These are phyloP conservation scores for Aulostomus chinensis DNA, from an alignment of 2,797 vertebrate species.

Conservation along the genomic window DNA sequence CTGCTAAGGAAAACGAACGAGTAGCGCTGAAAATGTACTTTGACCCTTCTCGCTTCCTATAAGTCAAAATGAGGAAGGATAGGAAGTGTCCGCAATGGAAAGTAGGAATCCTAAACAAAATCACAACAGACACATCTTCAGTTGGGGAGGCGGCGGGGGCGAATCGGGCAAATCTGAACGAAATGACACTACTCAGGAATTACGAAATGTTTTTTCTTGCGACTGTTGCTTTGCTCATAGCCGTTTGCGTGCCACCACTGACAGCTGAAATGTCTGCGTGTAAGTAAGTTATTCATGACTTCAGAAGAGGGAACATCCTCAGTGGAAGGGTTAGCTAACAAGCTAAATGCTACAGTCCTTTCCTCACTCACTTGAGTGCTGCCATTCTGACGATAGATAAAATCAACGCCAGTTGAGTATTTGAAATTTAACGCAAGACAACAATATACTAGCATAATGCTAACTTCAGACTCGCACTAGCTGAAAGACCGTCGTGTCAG, in stretches of 20 bases:
- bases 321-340: neutral
- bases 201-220: constrained; percentile 3
- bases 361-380: too few species aligned
- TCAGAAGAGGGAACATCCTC: neutral
- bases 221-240: constrained; percentile 43
- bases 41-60: constrained; percentile 71
- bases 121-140: neutral
- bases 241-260: constrained; percentile 62
- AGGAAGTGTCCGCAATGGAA: constrained; percentile 64
- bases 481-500: neutral
- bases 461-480: neutral
- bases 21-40: constrained; percentile 40
- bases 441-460: neutral
- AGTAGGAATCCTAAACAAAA: constrained; percentile 40
- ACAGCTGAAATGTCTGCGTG: constrained; percentile 58
- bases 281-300: constrained; percentile 63
- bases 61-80: constrained; percentile 56
- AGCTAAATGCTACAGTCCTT: neutral
- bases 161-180: neutral
- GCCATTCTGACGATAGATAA: too few species aligned
- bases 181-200: constrained; percentile 36
- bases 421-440: neutral
- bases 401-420: neutral
- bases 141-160: neutral
- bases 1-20: too few species aligned